Percentiles rank a stretch among this genome's conserved stretches.
Conservation (phyloP, 2,113 vertebrate genomes). For the Xiphophorus hellerii region DNA sequence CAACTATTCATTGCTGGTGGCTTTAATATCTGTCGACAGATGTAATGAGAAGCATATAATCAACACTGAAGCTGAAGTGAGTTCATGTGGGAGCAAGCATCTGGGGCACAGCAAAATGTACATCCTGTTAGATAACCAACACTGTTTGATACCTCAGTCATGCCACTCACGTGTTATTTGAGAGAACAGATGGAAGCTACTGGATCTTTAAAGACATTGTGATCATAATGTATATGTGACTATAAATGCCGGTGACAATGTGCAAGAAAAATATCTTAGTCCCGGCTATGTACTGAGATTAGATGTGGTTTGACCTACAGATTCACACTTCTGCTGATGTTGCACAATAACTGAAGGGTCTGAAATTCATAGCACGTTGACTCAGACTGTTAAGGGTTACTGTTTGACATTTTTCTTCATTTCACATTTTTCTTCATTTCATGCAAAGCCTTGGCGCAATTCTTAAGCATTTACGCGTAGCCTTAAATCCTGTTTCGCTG, state of each 20-base stretch:
- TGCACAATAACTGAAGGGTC: not conserved
- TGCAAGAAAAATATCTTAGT: not conserved
- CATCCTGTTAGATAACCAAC: conserved; percentile 11
- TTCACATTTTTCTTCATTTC: not conserved
- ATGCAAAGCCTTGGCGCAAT: not conserved
- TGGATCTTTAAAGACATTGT: not conserved
- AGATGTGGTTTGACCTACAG: not conserved
- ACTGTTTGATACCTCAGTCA: not conserved
- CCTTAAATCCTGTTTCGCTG: not conserved
- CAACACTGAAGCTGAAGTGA: conserved; percentile 9
- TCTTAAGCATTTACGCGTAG: not conserved
- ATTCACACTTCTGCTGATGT: not conserved
- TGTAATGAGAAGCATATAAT: not conserved
- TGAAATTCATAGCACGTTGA: not conserved
- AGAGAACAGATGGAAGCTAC: not conserved
- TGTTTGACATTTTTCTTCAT: not conserved
- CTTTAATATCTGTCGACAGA: conserved; percentile 11
- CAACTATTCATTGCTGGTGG: conserved; percentile 9
- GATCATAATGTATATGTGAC: not conserved
- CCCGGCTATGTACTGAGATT: not conserved
- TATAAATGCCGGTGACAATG: not conserved
- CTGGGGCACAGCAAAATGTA: conserved; percentile 13
- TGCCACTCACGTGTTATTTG: conserved; percentile 6
- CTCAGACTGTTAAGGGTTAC: not conserved
- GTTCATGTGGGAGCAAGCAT: not conserved